These are phyloP conservation scores for Luperina testacea DNA, from an alignment of 2,888 invertebrate species.

Conservation along the genomic window DNA sequence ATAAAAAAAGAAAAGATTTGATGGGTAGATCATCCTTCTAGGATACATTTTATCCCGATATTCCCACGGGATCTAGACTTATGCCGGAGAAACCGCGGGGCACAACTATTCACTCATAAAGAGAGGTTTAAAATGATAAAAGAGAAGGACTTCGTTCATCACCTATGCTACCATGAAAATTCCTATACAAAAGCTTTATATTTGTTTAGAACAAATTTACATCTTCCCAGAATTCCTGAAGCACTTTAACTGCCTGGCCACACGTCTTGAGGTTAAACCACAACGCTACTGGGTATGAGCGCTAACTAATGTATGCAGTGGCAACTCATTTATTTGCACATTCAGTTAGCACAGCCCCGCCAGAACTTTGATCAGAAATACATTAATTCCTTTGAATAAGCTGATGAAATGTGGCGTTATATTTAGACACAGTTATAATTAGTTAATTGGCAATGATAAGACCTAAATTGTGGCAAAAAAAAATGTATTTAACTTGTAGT, in stretches of 20 bases:
- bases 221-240: neutral
- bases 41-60: neutral
- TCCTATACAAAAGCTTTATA: neutral
- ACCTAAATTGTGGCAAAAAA: no score
- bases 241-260: conserved; percentile 8
- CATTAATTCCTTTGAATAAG: conserved; percentile 3
- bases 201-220: neutral
- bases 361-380: conserved; percentile 4
- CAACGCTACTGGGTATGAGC: conserved; percentile 21
- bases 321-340: conserved; percentile 45
- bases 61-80: neutral
- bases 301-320: conserved; percentile 40
- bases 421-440: neutral
- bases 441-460: no score
- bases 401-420: neutral
- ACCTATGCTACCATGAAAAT: neutral
- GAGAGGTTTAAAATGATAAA: neutral
- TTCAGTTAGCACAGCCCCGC: conserved; percentile 8
- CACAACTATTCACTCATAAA: neutral
- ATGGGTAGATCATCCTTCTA: neutral
- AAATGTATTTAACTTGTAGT: no score
- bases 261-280: conserved; percentile 23
- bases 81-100: neutral
- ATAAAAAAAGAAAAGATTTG: neutral
- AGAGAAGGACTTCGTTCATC: neutral